Percentiles rank a stretch among this genome's conserved stretches.
Conservation (phyloP, 2,797 vertebrate species). For the Leuciscus waleckii region DNA sequence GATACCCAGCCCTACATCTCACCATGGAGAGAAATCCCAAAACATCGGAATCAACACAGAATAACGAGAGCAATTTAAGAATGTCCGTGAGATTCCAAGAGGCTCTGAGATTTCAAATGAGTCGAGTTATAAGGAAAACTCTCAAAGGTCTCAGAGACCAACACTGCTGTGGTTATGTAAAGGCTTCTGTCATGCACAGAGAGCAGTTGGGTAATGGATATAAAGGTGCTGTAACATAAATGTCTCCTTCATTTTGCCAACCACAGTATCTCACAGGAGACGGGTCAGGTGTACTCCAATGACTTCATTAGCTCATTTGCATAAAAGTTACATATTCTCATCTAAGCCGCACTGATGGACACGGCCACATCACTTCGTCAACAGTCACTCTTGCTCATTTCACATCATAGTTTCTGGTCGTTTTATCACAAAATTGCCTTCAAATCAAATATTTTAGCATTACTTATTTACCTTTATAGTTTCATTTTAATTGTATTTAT, state of each 20-base stretch:
- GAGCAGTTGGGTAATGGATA: slow-evolving; percentile 8
- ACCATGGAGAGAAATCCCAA: slow-evolving; percentile 42
- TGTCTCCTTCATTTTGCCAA: not conserved
- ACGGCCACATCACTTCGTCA: not conserved
- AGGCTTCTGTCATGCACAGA: slow-evolving; percentile 7
- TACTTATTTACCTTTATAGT: too few species aligned
- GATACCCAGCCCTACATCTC: too few species aligned
- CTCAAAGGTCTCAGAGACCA: slow-evolving; percentile 14
- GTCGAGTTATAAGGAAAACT: slow-evolving; percentile 28
- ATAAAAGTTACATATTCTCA: not conserved
- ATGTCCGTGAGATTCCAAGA: not conserved
- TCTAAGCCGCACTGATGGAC: not conserved
- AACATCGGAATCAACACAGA: slow-evolving; percentile 23
- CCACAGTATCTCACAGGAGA: not conserved
- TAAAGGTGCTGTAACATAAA: slow-evolving; percentile 9
- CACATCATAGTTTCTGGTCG: not conserved
- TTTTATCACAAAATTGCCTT: not conserved
- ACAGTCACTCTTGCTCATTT: not conserved
- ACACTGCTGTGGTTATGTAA: slow-evolving; percentile 27
- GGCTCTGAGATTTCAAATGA: slow-evolving; percentile 22
- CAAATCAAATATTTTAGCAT: not conserved
- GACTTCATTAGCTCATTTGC: not conserved
- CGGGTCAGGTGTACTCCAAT: not conserved
- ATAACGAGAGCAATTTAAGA: slow-evolving; percentile 27
- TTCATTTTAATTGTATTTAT: not conserved